Evolutionary conservation across 2,113 vertebrate genomes (phyloP).

Genomic region (Hypocryptadius cinnamomeus): DNA sequence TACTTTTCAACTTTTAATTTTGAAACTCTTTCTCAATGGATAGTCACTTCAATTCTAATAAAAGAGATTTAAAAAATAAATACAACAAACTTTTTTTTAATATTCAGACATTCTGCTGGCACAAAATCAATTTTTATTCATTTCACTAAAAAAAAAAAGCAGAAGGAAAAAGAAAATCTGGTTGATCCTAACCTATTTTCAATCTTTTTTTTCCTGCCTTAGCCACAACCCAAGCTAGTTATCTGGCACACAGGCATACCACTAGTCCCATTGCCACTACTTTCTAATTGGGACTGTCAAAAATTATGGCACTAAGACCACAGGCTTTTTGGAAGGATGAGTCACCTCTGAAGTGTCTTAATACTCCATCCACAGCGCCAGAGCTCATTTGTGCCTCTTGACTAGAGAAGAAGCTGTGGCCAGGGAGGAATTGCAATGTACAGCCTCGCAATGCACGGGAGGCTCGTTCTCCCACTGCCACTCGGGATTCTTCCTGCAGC

Average conservation of each 20-base stretch:
- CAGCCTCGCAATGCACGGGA: accelerated
- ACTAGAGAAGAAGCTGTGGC: neutral
- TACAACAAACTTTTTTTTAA: neutral
- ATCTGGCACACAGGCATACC: neutral
- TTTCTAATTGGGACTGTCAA: neutral
- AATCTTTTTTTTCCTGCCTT: neutral
- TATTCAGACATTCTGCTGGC: neutral
- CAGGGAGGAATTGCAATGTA: neutral
- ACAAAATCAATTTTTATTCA: neutral
- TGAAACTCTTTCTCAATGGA: neutral
- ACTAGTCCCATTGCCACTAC: neutral
- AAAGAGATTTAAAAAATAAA: neutral
- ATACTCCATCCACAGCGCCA: neutral
- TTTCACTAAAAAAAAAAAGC: neutral
- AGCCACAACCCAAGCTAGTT: neutral
- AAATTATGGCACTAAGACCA: neutral
- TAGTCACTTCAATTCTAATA: neutral
- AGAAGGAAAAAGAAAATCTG: neutral
- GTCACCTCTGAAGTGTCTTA: neutral
- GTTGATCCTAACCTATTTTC: neutral
- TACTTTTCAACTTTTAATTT: neutral
- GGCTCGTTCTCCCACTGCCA: neutral
- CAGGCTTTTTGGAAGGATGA: neutral
- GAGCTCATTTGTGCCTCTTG: neutral
- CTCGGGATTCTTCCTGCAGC: neutral